A percentile compares a stretch with the other conserved stretches of the same genome.
These are phyloP conservation scores for Iphiclides podalirius DNA, from an alignment of 2,888 invertebrate species.

Conservation along the genomic window DNA sequence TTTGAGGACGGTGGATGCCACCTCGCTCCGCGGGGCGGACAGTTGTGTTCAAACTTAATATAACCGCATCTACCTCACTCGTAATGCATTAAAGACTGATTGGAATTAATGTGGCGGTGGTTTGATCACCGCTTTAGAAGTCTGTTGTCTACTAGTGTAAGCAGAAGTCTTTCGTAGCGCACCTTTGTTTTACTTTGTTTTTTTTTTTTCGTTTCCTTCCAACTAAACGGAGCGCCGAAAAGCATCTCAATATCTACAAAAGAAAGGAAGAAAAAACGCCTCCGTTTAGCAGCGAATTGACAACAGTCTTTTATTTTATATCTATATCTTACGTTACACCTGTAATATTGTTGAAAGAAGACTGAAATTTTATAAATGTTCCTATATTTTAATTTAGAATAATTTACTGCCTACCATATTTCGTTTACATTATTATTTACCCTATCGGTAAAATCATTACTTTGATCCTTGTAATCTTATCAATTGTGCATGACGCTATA, in stretches of 20 bases:
- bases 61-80: constrained; percentile 69
- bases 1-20: constrained; percentile 29
- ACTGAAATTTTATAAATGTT: constrained; percentile 77
- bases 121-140: constrained; percentile 71
- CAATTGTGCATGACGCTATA: constrained; percentile 78
- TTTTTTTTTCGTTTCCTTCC: constrained; percentile 26
- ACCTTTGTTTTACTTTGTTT: constrained; percentile 26
- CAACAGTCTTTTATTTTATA: constrained; percentile 59
- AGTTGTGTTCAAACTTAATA: constrained; percentile 52
- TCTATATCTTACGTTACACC: constrained; percentile 64
- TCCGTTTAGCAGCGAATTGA: constrained; percentile 47
- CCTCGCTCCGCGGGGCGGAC: constrained; percentile 32
- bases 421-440: constrained; percentile 69
- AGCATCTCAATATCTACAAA: not conserved
- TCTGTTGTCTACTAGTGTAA: constrained; percentile 67
- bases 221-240: constrained; percentile 34
- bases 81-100: constrained; percentile 71
- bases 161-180: constrained; percentile 33
- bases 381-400: constrained; percentile 79
- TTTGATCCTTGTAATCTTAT: constrained; percentile 73
- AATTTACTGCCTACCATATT: constrained; percentile 73
- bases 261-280: constrained; percentile 26
- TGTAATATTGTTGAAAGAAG: constrained; percentile 72
- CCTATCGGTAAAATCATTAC: constrained; percentile 66
- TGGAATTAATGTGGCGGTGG: constrained; percentile 64